Conservation (phyloP, 2,113 vertebrate species). For the Ceyx margarethae region DNA sequence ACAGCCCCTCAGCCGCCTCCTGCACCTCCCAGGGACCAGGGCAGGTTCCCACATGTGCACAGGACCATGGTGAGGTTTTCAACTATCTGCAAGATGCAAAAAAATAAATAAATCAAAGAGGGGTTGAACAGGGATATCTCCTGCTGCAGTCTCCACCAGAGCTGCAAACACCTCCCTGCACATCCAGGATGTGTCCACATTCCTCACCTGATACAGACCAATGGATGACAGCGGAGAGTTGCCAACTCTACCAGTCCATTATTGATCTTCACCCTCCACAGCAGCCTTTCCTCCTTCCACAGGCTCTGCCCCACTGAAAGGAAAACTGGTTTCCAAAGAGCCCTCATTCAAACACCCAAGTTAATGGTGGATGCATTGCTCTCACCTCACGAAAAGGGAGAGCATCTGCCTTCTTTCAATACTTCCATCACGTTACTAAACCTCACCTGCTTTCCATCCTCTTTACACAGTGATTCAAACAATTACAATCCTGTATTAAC, state of each 20-base stretch:
- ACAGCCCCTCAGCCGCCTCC: background rate
- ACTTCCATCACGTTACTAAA: background rate
- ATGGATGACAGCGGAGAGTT: fast-evolving
- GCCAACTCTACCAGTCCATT: too few species aligned
- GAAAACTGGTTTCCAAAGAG: background rate
- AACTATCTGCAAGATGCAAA: background rate
- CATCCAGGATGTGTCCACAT: fast-evolving
- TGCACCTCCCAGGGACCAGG: background rate
- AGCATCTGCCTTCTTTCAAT: fast-evolving
- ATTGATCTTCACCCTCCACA: fast-evolving
- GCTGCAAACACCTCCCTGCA: background rate
- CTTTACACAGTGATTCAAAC: background rate
- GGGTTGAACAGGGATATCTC: background rate
- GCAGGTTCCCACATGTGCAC: background rate
- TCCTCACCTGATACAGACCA: background rate
- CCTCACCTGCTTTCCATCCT: background rate
- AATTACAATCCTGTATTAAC: background rate
- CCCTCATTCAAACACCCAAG: background rate
- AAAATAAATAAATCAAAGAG: background rate
- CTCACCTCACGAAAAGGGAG: fast-evolving
- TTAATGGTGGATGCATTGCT: fast-evolving
- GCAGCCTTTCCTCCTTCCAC: background rate
- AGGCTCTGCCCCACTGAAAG: background rate
- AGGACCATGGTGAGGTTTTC: fast-evolving
- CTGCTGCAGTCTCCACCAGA: background rate